These are phyloP conservation scores for Diadema setosum DNA, from an alignment of 35 echinoderm and acorn worm species.

Conservation along the genomic window DNA sequence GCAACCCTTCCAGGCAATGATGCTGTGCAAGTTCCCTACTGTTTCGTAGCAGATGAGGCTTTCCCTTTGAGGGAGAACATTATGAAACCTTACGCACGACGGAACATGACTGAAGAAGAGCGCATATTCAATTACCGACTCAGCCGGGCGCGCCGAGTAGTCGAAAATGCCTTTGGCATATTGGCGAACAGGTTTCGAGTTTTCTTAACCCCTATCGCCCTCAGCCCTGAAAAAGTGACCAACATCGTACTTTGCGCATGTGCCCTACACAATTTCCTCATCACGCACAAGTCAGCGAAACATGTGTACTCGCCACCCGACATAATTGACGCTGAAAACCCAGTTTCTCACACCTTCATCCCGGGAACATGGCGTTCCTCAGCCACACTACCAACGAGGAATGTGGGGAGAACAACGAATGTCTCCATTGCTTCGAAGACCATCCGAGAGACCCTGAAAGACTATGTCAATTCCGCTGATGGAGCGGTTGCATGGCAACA, in stretches of 20 bases:
- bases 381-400: not conserved
- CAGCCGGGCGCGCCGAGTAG: slow-evolving; percentile 33
- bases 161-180: slow-evolving; percentile 78
- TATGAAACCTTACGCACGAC: slow-evolving; percentile 31
- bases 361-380: not conserved
- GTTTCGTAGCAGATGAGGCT: slow-evolving; percentile 69
- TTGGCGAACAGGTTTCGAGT: slow-evolving; percentile 48
- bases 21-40: not conserved
- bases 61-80: slow-evolving; percentile 55
- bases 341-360: not conserved
- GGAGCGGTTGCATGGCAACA: slow-evolving; percentile 34
- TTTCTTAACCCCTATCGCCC: not conserved
- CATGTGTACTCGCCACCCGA: not conserved
- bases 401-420: not conserved
- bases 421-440: not conserved
- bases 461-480: slow-evolving; percentile 3
- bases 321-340: not conserved
- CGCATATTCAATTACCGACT: slow-evolving; percentile 65
- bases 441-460: not conserved
- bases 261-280: slow-evolving; percentile 26
- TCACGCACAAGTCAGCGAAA: not conserved
- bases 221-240: not conserved
- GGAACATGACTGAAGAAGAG: not conserved
- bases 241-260: not conserved
- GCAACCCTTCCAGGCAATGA: not conserved